Evolutionary conservation across 53 echinoderm and acorn worm species (phyloP).

Genomic region (Hippasteria phrygiana): DNA sequence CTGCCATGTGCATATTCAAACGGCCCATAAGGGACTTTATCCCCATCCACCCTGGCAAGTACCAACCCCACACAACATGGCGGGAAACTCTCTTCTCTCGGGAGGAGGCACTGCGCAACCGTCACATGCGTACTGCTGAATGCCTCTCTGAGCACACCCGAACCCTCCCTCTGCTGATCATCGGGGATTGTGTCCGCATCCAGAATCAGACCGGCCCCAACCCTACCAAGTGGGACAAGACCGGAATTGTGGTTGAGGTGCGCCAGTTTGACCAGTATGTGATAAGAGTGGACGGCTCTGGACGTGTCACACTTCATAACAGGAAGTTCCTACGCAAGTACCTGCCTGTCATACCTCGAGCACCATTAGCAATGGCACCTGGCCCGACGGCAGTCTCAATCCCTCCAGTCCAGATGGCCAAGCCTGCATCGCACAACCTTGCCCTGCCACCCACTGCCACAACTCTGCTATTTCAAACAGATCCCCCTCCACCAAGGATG

Average conservation of each 20-base stretch:
- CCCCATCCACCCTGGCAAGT: conserved; percentile 61
- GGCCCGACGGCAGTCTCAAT: neutral
- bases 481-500: neutral
- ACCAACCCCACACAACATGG: conserved; percentile 72
- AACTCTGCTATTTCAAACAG: neutral
- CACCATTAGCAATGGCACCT: conserved; percentile 37
- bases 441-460: neutral
- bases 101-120: conserved; percentile 63
- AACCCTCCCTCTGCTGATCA: conserved; percentile 47
- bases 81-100: conserved; percentile 39
- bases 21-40: conserved; percentile 71
- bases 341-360: conserved; percentile 35
- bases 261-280: conserved; percentile 77
- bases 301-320: conserved; percentile 65
- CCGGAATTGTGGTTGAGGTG: conserved; percentile 64
- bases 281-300: conserved; percentile 64
- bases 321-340: conserved; percentile 49
- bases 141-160: conserved; percentile 52
- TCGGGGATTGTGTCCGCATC: conserved; percentile 64
- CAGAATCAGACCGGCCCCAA: conserved; percentile 63
- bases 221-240: conserved; percentile 76
- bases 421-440: too few relatives aligned
- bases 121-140: conserved; percentile 70
- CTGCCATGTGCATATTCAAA: conserved; percentile 73
- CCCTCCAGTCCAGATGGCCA: neutral